phyloP scores from a whole-genome alignment of 37 sponge, comb jelly and placozoan species.

The Beroe forskalii region DNA sequence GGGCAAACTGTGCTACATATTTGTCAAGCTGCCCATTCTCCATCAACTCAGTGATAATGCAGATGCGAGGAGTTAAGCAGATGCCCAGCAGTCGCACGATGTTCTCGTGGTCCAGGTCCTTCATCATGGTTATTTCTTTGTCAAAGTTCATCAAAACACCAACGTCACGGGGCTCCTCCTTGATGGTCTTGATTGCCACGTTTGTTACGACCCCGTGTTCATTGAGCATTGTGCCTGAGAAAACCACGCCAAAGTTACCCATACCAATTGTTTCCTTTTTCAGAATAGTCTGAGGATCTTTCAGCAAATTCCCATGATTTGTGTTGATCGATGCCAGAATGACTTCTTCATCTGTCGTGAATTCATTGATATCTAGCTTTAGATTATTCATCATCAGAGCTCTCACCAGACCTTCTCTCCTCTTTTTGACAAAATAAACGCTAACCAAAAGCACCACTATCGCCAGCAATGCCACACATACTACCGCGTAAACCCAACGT shows the following conservation, averaged over 20 bases:
- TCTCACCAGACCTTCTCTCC: too few species aligned
- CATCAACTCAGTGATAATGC: background rate
- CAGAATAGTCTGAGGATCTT: background rate
- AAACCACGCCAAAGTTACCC: constrained; percentile 1
- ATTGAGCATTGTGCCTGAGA: background rate
- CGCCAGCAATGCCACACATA: too few species aligned
- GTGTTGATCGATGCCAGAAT: too few species aligned
- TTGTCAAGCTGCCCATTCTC: background rate
- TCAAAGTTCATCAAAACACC: background rate
- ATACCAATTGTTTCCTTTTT: background rate
- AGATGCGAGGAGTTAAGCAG: background rate
- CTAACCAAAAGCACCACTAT: background rate
- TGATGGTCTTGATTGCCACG: background rate
- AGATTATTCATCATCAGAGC: too few species aligned
- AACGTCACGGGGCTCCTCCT: background rate
- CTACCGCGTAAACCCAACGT: too few species aligned
- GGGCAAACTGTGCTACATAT: background rate
- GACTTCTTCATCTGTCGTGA: too few species aligned
- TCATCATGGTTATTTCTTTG: background rate
- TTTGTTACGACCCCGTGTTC: background rate
- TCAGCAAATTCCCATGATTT: background rate
- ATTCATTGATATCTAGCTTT: too few species aligned
- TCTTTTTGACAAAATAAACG: too few species aligned
- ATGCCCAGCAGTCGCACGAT: background rate
- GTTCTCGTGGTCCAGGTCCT: background rate